A percentile compares a stretch with the other conserved stretches of the same genome.
phyloP scores from a whole-genome alignment of 30 jellyfish, hydroid and myxozoan genomes.

The Pseudorhiza aurosa region DNA sequence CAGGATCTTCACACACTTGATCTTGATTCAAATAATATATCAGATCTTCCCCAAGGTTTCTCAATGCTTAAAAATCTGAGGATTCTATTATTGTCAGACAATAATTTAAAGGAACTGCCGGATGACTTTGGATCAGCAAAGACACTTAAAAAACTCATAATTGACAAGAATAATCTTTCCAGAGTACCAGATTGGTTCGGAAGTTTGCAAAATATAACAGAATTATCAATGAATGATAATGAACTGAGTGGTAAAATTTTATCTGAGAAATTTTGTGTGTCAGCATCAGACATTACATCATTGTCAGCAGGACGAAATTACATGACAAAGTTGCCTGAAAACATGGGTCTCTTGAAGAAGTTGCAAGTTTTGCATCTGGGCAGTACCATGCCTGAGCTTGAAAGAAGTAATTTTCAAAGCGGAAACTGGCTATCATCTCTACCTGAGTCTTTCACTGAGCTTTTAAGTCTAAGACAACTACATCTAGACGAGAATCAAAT shows the following conservation, averaged over 20 bases:
- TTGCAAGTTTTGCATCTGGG: conserved; percentile 76
- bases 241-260: conserved; percentile 54
- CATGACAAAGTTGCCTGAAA: conserved; percentile 64
- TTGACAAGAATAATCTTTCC: conserved; percentile 68
- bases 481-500: conserved; percentile 91
- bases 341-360: conserved; percentile 68
- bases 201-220: conserved; percentile 61
- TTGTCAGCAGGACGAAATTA: conserved; percentile 80
- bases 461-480: conserved; percentile 39
- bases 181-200: conserved; percentile 82
- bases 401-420: conserved; percentile 88
- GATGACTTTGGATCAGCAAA: conserved; percentile 36
- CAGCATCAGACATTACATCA: conserved; percentile 19
- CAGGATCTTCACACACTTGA: conserved; percentile 42
- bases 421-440: conserved; percentile 82
- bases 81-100: conserved; percentile 61
- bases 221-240: conserved; percentile 64
- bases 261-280: conserved; percentile 58
- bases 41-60: conserved; percentile 71
- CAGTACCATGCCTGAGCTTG: conserved; percentile 85
- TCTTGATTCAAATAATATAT: conserved; percentile 52
- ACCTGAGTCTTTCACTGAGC: conserved; percentile 78
- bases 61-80: conserved; percentile 32
- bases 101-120: conserved; percentile 57
- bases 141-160: conserved; percentile 54